Conservation (phyloP, 2,888 invertebrate species). For the Drosophila mimica region DNA sequence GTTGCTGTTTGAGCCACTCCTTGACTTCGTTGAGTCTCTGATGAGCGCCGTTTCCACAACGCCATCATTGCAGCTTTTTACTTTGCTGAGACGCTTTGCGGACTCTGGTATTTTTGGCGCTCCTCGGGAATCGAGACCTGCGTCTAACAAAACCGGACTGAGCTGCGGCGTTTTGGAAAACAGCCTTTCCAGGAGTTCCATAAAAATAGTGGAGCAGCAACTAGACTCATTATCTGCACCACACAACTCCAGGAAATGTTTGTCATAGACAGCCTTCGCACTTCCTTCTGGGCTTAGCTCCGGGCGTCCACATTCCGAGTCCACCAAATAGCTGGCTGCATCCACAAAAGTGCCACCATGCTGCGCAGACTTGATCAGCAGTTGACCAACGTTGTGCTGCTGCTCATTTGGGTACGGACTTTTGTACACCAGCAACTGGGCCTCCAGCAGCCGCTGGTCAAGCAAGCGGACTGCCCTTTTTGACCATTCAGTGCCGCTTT, state of each 20-base stretch:
- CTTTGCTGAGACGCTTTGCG: slow-evolving; percentile 33
- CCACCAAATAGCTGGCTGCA: slow-evolving; percentile 29
- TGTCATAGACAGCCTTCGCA: accelerated
- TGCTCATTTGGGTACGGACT: accelerated
- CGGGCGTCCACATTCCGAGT: slow-evolving; percentile 2
- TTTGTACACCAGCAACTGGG: slow-evolving; percentile 2
- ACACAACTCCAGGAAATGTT: slow-evolving; percentile 33
- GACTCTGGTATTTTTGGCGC: slow-evolving; percentile 20
- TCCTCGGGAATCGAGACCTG: neutral
- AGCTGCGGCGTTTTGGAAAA: neutral
- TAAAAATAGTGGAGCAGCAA: neutral
- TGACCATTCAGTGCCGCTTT: slow-evolving; percentile 33
- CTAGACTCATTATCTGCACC: neutral
- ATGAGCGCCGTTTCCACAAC: slow-evolving; percentile 18
- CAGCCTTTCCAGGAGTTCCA: slow-evolving; percentile 20
- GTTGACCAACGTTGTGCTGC: slow-evolving; percentile 29
- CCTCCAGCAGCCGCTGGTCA: slow-evolving; percentile 14
- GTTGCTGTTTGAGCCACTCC: slow-evolving; percentile 1
- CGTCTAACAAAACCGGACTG: neutral
- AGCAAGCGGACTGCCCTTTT: slow-evolving; percentile 10
- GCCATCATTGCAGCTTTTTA: neutral
- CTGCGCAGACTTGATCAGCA: slow-evolving; percentile 5
- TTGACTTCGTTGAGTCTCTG: neutral
- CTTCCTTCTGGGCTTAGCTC: neutral
- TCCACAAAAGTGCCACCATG: slow-evolving; percentile 1